Base-by-base conservation (phyloP, 2,797 vertebrate species). In the Champsocephalus esox region DNA sequence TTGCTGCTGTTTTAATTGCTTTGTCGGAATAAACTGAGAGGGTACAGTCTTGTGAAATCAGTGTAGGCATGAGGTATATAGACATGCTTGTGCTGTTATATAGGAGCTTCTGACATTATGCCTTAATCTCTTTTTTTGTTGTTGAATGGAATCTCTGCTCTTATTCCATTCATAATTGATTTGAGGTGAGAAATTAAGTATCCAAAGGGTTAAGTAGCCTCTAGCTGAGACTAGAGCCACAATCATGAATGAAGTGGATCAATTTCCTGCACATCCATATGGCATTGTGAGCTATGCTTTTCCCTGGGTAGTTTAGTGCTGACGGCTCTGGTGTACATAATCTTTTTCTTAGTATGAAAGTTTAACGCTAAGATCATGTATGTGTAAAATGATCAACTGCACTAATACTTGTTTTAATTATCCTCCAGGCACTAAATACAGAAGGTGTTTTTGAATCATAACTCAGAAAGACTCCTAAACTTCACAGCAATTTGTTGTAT, bases 171-270 rank as follows among this genome's bases (percentile, higher is more conserved):
- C 10, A 34, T 32, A 19, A 58, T 41, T 67, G 49, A 73, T 66
- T 77, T 44, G 44, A 51, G 14, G 12, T 51, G 10, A 66, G 45
- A 38, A 41, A 46, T 14, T 1, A 55, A 43, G 34, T 32, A 24
- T 62, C 12, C 24, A 6, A 48, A 28, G 13, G 44, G 19, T 14
- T 32, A 66, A 77, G 65, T 48, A 24, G 19, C 56, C 3, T 64
- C 59, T 17, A 52, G 57, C 9, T 55, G 16, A 61, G 63, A 1
- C 12, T 4, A 8, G n/a, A 1, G 44, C 54, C 12, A 16, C 45
- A 62, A 38, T 76, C 1, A 80, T 52, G 16, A 43, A 80, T 52
- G 16, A 43, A 12, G 49, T 43, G 43, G 55, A 70, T 75, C 58
- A 54, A 75, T 83, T 67, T 58, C 49, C 49, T 57, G 14, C 56